Conservation (phyloP, 2,113 vertebrate species). For the Clarias gariepinus region DNA sequence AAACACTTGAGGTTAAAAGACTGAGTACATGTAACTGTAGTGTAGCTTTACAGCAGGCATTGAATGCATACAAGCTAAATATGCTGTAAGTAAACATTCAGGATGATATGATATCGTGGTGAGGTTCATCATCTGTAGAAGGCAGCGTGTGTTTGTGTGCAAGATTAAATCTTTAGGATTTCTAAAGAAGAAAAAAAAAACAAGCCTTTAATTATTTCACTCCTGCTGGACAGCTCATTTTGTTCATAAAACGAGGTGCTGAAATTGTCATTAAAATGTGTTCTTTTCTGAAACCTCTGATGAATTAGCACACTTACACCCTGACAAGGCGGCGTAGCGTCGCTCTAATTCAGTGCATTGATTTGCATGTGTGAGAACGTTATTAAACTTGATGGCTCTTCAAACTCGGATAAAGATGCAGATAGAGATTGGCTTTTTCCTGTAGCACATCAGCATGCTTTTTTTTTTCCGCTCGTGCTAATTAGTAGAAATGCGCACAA, state of each 20-base stretch:
- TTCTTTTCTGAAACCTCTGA: neutral
- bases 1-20: too few relatives aligned
- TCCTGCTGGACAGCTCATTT: slow-evolving; percentile 10
- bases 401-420: slow-evolving; percentile 28
- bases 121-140: neutral
- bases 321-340: slow-evolving; percentile 43
- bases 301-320: slow-evolving; percentile 28
- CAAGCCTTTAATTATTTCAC: neutral
- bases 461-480: neutral
- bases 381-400: slow-evolving; percentile 53
- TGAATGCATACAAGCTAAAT: neutral
- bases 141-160: neutral
- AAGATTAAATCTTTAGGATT: slow-evolving; percentile 7
- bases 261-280: slow-evolving; percentile 21
- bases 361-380: slow-evolving; percentile 54
- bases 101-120: neutral
- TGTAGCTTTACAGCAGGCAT: too few relatives aligned
- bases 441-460: neutral
- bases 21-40: too few relatives aligned
- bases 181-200: neutral
- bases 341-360: slow-evolving; percentile 48
- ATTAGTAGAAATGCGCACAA: neutral
- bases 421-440: slow-evolving; percentile 3
- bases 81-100: neutral
- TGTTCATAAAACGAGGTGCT: slow-evolving; percentile 13